A percentile compares a stretch with the other conserved stretches of the same genome.
These are phyloP conservation scores for Cladopsammia gracilis DNA, from an alignment of 64 coral and sea anemone genomes.

Conservation along the genomic window DNA sequence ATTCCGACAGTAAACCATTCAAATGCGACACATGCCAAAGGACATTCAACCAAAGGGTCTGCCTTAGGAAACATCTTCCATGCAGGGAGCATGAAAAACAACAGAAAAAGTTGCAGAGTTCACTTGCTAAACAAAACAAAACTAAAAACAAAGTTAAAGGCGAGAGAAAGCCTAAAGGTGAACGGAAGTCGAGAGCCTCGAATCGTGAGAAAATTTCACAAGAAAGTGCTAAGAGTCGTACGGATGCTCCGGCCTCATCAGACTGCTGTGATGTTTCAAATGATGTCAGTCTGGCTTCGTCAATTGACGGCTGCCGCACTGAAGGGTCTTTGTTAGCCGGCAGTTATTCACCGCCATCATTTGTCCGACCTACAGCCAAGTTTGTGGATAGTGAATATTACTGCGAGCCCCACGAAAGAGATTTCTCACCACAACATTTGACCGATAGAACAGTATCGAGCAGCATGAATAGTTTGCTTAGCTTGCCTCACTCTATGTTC, in stretches of 20 bases:
- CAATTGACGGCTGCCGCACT: not conserved
- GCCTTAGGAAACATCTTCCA: constrained; percentile 48
- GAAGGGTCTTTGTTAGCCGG: not conserved
- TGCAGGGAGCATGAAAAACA: constrained; percentile 43
- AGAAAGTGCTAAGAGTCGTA: not conserved
- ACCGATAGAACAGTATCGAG: not conserved
- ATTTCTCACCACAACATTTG: constrained; percentile 5
- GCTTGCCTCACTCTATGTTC: constrained; percentile 24
- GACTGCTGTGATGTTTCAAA: not conserved
- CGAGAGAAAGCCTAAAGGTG: not conserved
- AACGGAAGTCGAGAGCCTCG: not conserved
- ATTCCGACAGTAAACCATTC: constrained; percentile 42
- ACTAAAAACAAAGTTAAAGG: not conserved
- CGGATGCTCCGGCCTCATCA: not conserved
- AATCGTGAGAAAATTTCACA: not conserved
- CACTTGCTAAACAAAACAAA: not conserved
- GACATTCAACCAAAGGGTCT: constrained; percentile 46
- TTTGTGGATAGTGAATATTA: constrained; percentile 26
- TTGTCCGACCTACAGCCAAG: constrained; percentile 17
- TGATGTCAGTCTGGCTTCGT: not conserved
- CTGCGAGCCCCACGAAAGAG: not conserved
- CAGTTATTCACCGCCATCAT: constrained; percentile 24
- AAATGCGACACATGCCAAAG: constrained; percentile 46
- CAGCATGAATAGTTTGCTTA: not conserved
- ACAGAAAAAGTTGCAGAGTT: constrained; percentile 41